These are phyloP conservation scores for Centropristis striata DNA, from an alignment of 2,113 vertebrate genomes.

Conservation along the genomic window DNA sequence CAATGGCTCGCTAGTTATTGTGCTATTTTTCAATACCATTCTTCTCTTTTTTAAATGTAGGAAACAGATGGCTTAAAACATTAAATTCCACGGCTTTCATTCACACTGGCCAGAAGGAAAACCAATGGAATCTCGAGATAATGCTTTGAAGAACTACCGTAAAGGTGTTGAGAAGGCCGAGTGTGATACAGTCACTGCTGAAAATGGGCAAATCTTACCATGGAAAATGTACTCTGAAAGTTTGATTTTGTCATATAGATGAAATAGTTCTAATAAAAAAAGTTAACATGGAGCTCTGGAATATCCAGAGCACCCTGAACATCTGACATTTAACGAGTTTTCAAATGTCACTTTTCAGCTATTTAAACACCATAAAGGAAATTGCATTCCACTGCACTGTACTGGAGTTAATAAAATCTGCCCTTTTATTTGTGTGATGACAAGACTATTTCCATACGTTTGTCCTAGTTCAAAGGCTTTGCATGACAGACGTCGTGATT, in stretches of 20 bases:
- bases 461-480: background rate
- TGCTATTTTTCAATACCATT: background rate
- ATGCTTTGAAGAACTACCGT: background rate
- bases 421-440: background rate
- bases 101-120: background rate
- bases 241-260: background rate
- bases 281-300: background rate
- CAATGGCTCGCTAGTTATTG: background rate
- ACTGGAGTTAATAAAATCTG: background rate
- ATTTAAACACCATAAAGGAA: background rate
- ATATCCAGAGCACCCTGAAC: background rate
- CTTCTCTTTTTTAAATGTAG: background rate
- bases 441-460: background rate
- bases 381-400: background rate
- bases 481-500: background rate
- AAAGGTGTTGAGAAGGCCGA: background rate
- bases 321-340: background rate
- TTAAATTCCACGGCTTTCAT: background rate
- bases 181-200: constrained; percentile 4
- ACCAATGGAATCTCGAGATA: background rate
- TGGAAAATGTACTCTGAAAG: background rate
- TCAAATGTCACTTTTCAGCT: constrained; percentile 2
- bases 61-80: background rate
- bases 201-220: background rate
- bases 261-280: background rate